These are phyloP conservation scores for Teinopalpus imperialis DNA, from an alignment of 2,888 invertebrate genomes.

Conservation along the genomic window DNA sequence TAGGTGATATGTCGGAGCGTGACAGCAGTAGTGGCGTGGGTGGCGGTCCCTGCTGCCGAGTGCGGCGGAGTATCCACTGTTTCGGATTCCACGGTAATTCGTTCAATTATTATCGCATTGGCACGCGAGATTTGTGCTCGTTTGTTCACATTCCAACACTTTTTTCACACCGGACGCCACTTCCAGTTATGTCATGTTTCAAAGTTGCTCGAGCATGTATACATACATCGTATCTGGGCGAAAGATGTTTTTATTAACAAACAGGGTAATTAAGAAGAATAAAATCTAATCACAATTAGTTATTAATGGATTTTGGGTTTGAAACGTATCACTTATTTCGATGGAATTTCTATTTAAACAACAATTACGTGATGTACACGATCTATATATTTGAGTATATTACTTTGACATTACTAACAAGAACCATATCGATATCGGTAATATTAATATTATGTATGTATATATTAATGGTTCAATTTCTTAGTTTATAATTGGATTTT, in stretches of 20 bases:
- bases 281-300: constrained; percentile 9
- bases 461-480: no score
- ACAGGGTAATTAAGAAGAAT: constrained; percentile 6
- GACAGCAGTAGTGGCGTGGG: constrained; percentile 66
- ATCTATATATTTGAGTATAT: no score
- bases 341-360: no score
- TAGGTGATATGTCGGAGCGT: constrained; percentile 61
- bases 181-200: constrained; percentile 19
- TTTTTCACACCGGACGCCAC: constrained; percentile 27
- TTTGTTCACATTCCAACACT: constrained; percentile 24
- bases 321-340: no score
- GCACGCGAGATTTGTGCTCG: constrained; percentile 11
- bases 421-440: no score
- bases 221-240: constrained; percentile 1
- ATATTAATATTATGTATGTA: no score
- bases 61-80: constrained; percentile 75
- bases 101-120: constrained; percentile 34
- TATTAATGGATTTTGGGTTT: no score
- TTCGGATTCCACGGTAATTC: constrained; percentile 73
- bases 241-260: constrained; percentile 8
- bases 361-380: no score
- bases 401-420: no score
- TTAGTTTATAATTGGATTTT: no score
- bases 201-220: constrained; percentile 21
- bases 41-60: constrained; percentile 66